phyloP scores from a whole-genome alignment of 1,140 invertebrate genomes.

The Trichomalopsis sarcophagae region DNA sequence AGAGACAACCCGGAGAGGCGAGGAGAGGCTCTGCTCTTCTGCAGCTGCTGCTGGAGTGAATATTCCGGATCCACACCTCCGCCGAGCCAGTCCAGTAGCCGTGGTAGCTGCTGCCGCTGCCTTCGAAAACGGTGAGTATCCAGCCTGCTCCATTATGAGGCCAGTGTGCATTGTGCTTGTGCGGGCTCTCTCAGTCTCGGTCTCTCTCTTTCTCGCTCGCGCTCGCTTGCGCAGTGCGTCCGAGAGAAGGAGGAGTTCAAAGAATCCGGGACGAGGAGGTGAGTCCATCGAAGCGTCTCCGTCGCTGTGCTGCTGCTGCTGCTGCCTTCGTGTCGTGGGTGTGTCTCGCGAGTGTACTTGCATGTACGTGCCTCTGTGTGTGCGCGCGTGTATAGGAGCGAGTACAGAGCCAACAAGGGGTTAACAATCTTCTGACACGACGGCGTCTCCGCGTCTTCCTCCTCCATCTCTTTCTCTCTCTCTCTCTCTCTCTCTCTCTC shows the following conservation, averaged over 20 bases:
- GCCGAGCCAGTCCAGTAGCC: background rate
- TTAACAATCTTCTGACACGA: background rate
- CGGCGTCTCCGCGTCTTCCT: background rate
- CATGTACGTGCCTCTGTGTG: background rate
- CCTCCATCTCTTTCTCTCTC: background rate
- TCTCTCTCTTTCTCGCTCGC: background rate
- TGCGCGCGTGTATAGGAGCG: too few relatives aligned
- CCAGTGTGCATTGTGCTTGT: background rate
- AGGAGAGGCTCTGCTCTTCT: background rate
- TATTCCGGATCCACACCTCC: background rate
- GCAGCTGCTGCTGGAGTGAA: background rate
- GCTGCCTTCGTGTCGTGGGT: background rate
- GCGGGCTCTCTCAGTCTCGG: background rate
- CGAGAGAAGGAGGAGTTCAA: background rate
- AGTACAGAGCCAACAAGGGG: background rate
- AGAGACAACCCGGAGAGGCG: background rate
- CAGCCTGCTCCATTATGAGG: background rate
- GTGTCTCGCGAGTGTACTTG: background rate
- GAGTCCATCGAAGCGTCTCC: background rate
- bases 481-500: background rate
- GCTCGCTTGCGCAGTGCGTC: background rate
- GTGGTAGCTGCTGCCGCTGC: background rate
- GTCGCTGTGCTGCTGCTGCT: background rate
- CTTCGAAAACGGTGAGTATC: constrained; percentile 21
- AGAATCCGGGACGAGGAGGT: background rate